These are phyloP conservation scores for Caretta caretta DNA, from an alignment of 2,113 vertebrate genomes.

Conservation along the genomic window DNA sequence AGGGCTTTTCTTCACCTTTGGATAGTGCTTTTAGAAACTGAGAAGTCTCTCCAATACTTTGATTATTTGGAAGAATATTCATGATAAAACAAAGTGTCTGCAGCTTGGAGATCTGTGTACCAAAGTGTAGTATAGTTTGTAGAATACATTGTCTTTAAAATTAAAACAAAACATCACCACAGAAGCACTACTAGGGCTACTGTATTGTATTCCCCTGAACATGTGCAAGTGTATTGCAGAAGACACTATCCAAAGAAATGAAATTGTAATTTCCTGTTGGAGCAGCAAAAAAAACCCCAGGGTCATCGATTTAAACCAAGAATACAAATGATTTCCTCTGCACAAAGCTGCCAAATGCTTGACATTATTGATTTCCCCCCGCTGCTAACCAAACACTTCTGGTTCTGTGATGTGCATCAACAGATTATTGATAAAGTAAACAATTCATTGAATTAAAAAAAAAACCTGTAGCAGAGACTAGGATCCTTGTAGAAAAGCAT, in stretches of 20 bases:
- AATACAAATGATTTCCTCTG: slow-evolving; percentile 74
- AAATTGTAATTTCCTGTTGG: slow-evolving; percentile 75
- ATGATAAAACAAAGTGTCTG: not conserved
- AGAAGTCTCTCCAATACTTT: not conserved
- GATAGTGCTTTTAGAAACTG: not conserved
- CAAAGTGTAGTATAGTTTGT: not conserved
- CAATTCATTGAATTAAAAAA: not conserved
- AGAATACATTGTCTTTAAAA: not conserved
- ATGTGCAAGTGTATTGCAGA: slow-evolving; percentile 42
- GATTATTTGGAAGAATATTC: not conserved
- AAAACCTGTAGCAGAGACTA: not conserved
- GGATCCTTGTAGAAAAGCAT: not conserved
- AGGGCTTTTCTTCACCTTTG: not conserved
- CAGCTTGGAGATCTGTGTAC: not conserved
- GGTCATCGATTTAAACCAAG: slow-evolving; percentile 69
- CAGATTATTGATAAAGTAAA: slow-evolving; percentile 59
- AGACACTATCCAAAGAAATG: slow-evolving; percentile 62
- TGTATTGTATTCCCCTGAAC: slow-evolving; percentile 10
- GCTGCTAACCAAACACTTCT: slow-evolving; percentile 57
- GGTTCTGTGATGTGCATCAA: slow-evolving; percentile 17
- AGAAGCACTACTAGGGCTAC: slow-evolving; percentile 23
- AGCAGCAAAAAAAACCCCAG: slow-evolving; percentile 57
- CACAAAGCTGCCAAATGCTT: slow-evolving; percentile 59
- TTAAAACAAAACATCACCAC: not conserved
- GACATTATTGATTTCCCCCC: slow-evolving; percentile 58